Conservation (phyloP, 2,888 invertebrate genomes). For the Drosophila algonquin region DNA sequence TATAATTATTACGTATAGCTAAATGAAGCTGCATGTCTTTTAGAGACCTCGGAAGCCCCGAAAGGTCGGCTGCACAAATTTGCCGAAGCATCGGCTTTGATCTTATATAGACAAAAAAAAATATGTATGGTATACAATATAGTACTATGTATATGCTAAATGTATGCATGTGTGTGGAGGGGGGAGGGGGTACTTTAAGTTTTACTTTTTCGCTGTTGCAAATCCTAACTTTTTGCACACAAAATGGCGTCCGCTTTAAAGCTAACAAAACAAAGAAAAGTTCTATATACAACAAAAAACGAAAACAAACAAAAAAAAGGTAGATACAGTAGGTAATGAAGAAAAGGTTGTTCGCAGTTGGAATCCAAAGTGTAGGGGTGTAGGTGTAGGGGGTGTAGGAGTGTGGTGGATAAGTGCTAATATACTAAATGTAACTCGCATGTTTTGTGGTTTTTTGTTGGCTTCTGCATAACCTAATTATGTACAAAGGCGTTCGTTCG, state of each 20-base stretch:
- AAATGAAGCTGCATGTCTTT: not conserved
- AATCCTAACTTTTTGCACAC: slow-evolving; percentile 50
- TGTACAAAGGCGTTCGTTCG: slow-evolving; percentile 30
- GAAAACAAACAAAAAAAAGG: not conserved
- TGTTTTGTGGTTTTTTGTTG: not conserved
- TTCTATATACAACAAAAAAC: slow-evolving; percentile 25
- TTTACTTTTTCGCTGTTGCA: slow-evolving; percentile 51
- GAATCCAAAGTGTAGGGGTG: not conserved
- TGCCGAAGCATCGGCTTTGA: not conserved
- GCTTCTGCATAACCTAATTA: slow-evolving; percentile 14
- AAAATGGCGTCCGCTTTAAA: slow-evolving; percentile 68
- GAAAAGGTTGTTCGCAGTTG: slow-evolving; percentile 3
- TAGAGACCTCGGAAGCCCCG: not conserved
- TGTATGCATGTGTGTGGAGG: slow-evolving; percentile 3
- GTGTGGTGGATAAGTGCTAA: not conserved
- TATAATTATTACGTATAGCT: not conserved
- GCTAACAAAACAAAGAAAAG: slow-evolving; percentile 50
- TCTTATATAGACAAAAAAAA: slow-evolving; percentile 17
- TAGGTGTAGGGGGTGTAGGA: too few relatives aligned
- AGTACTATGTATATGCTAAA: slow-evolving; percentile 5
- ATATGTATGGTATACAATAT: not conserved
- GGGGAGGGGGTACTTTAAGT: slow-evolving; percentile 47
- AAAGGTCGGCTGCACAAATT: not conserved
- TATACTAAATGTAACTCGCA: too few relatives aligned
- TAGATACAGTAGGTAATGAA: slow-evolving; percentile 2